These are phyloP conservation scores for Tenualosa thibaudeaui DNA, from an alignment of 2,797 vertebrate species.

Conservation along the genomic window DNA sequence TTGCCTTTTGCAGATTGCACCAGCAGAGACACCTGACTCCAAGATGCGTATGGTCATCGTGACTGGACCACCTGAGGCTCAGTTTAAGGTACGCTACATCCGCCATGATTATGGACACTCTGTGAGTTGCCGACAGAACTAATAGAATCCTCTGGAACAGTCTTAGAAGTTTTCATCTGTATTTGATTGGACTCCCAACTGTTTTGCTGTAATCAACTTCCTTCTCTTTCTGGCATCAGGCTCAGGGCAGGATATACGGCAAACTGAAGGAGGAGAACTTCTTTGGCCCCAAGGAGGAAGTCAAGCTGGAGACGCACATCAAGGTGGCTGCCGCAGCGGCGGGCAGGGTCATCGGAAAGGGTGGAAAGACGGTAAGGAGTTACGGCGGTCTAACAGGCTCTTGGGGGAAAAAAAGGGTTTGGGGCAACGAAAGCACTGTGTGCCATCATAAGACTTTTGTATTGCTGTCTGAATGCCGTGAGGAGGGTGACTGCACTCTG, in stretches of 20 bases:
- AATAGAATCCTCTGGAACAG: not conserved
- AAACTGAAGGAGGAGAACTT: slow-evolving; percentile 98
- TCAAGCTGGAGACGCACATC: slow-evolving; percentile 95
- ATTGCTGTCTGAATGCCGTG: not conserved
- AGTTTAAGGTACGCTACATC: slow-evolving; percentile 84
- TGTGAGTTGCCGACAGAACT: too few species aligned
- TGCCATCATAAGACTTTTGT: not conserved
- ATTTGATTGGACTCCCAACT: not conserved
- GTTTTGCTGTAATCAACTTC: not conserved
- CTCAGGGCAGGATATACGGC: slow-evolving; percentile 92
- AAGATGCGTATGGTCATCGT: slow-evolving; percentile 95
- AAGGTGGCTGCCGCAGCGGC: slow-evolving; percentile 92
- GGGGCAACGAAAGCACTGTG: not conserved
- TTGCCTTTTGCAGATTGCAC: slow-evolving; percentile 81
- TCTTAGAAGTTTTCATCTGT: not conserved
- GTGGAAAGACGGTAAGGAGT: slow-evolving; percentile 89
- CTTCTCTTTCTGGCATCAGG: slow-evolving; percentile 65
- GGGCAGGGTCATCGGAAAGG: slow-evolving; percentile 92
- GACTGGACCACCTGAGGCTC: slow-evolving; percentile 92
- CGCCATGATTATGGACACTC: not conserved
- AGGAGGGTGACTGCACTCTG: not conserved
- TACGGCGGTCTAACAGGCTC: not conserved
- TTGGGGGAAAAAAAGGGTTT: not conserved
- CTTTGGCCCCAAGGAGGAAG: slow-evolving; percentile 94
- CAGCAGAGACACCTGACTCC: slow-evolving; percentile 88